Evolutionary conservation across 2,888 invertebrate species (phyloP), one percentile per base, ranked within the genome.

Genomic region (Trissolcus brochymenae): DNA sequence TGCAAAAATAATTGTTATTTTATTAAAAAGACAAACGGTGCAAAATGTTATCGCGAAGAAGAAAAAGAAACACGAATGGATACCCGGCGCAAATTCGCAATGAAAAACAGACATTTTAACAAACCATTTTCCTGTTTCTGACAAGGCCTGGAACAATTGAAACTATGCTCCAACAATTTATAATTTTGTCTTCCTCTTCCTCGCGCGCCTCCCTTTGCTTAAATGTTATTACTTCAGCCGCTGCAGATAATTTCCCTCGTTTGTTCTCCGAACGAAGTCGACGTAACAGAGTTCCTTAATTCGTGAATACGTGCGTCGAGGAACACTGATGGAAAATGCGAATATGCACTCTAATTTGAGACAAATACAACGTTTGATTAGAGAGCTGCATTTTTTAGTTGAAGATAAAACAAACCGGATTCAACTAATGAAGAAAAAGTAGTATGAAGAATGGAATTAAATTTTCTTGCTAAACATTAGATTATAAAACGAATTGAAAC

Each of bases 131-230:
- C 54, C 60, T 62, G 65, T 40, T 60, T 46, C 21, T 59, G 54
- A 65, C 70, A 60, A 70, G 65, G 68, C 65, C 68, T 66, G 83
- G 84, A 86, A 86, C 86, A 84, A 86, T 87, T 84, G 84, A 83
- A 86, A 86, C 83, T 85, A 86, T 86, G 85, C 83, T 81, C 79
- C 81, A 84, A 86, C 84, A 86, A 87, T 87, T 86, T 85, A 86
- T 87, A 87, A 86, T 87, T 86, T 81, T 79, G 55, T 79, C 79
- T 76, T 71, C 49, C 73, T 79, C 67, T 51, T 60, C 68, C 65
- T 56, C 53, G 50, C 43, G 19, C 59, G 56, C 60, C 64, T 70
- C 76, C 56, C 70, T 51, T 65, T 68, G 60, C 59, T 84, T 84
- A 81, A 85, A 86, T 83, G 84, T 85, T 87, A 86, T 87, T 86